Percentiles rank a stretch among this genome's conserved stretches.
Evolutionary conservation across 2,888 invertebrate species (phyloP).

Genomic region (Drosophila koepferae): DNA sequence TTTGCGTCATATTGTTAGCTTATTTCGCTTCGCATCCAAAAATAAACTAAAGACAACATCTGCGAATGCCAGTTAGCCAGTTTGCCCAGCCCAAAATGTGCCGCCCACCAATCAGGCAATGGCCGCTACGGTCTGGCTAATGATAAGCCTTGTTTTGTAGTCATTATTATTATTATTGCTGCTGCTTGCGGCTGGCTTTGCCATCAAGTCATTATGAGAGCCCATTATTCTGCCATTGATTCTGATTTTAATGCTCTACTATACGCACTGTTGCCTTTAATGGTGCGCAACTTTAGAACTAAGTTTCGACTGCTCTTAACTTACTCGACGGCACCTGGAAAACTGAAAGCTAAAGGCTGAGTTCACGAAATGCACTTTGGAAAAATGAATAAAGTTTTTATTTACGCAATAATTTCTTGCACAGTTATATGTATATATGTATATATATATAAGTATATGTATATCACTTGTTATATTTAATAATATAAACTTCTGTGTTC

Average conservation of each 20-base stretch:
- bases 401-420: conserved; percentile 54
- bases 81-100: conserved; percentile 19
- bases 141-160: conserved; percentile 73
- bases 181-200: conserved; percentile 37
- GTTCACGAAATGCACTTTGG: conserved; percentile 39
- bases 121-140: conserved; percentile 64
- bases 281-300: conserved; percentile 34
- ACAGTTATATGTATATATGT: conserved; percentile 32
- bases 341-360: conserved; percentile 3
- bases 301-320: neutral
- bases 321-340: conserved; percentile 14
- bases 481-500: conserved; percentile 20
- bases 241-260: conserved; percentile 56
- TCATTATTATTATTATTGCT: conserved; percentile 34
- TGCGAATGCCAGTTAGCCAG: conserved; percentile 15
- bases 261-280: conserved; percentile 31
- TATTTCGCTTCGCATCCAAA: conserved; percentile 63
- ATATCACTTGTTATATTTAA: conserved; percentile 63
- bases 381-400: conserved; percentile 65
- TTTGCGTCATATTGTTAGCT: conserved; percentile 72
- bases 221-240: conserved; percentile 59
- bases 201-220: conserved; percentile 64
- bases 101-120: conserved; percentile 64
- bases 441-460: conserved; percentile 47
- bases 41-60: conserved; percentile 49